These are phyloP conservation scores for Trichacis sp. DNA, from an alignment of 2,888 invertebrate genomes.

Conservation along the genomic window DNA sequence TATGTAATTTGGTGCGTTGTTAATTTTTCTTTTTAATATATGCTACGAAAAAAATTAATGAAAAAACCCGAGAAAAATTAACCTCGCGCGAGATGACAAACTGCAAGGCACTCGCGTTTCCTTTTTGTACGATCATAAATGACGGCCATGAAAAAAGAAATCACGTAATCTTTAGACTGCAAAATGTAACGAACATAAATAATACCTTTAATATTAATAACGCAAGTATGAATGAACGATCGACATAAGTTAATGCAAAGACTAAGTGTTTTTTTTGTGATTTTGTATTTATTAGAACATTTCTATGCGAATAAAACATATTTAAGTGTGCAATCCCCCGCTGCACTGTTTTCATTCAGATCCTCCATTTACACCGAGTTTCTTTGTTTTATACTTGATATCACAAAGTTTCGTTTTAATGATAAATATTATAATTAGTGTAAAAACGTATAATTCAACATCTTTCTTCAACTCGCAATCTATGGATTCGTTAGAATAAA, in stretches of 20 bases:
- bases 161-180: conserved; percentile 57
- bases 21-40: conserved; percentile 11
- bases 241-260: conserved; percentile 65
- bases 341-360: conserved; percentile 10
- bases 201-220: conserved; percentile 51
- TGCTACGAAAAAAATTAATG: neutral
- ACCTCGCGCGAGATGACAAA: neutral
- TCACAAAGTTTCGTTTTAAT: conserved; percentile 9
- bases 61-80: conserved; percentile 33
- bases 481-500: neutral
- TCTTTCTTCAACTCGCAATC: conserved; percentile 3
- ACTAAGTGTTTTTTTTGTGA: conserved; percentile 68
- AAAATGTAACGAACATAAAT: conserved; percentile 63
- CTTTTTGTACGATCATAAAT: conserved; percentile 37
- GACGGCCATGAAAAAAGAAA: conserved; percentile 36
- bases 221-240: conserved; percentile 60
- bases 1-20: conserved; percentile 11
- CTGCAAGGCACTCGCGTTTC: conserved; percentile 24
- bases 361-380: conserved; percentile 18
- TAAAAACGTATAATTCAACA: neutral
- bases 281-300: conserved; percentile 69
- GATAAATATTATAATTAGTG: conserved; percentile 13
- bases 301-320: conserved; percentile 66
- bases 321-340: conserved; percentile 64
- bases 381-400: conserved; percentile 20